Conservation (phyloP, 1,140 invertebrate species). For the Maconellicoccus hirsutus region DNA sequence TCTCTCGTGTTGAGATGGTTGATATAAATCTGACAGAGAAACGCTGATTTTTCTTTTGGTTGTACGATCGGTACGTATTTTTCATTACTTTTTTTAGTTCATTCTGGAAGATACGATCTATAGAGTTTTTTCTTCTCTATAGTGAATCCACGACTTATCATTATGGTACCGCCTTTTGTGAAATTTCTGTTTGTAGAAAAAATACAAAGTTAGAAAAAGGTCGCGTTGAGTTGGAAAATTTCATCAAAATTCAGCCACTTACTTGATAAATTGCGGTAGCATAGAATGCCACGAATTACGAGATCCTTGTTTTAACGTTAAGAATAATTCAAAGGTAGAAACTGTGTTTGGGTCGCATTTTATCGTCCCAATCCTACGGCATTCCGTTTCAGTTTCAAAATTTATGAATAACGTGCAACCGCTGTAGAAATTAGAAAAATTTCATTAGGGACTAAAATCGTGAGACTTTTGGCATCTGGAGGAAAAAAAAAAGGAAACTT, state of each 20-base stretch:
- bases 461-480: too few relatives aligned
- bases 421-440: slow-evolving; percentile 34
- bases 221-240: background rate
- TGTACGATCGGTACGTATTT: too few relatives aligned
- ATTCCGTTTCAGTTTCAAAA: slow-evolving; percentile 51
- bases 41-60: too few relatives aligned
- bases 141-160: slow-evolving; percentile 70
- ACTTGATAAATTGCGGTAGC: slow-evolving; percentile 75
- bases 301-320: slow-evolving; percentile 68
- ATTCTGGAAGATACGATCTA: slow-evolving; percentile 41
- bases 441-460: too few relatives aligned
- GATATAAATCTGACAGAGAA: too few relatives aligned
- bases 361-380: slow-evolving; percentile 49
- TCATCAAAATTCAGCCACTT: slow-evolving; percentile 37
- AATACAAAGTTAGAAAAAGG: slow-evolving; percentile 25
- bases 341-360: slow-evolving; percentile 70
- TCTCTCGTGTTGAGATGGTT: too few relatives aligned
- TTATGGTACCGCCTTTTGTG: slow-evolving; percentile 64
- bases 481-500: slow-evolving; percentile 26
- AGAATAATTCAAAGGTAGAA: slow-evolving; percentile 71
- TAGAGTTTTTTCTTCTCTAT: slow-evolving; percentile 78
- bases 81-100: too few relatives aligned
- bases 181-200: slow-evolving; percentile 51
- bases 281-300: slow-evolving; percentile 64
- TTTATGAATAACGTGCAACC: slow-evolving; percentile 63